A percentile compares a stretch with the other conserved stretches of the same genome.
Conservation (phyloP, 1,140 invertebrate species). For the Ptiloglossa arizonensis region DNA sequence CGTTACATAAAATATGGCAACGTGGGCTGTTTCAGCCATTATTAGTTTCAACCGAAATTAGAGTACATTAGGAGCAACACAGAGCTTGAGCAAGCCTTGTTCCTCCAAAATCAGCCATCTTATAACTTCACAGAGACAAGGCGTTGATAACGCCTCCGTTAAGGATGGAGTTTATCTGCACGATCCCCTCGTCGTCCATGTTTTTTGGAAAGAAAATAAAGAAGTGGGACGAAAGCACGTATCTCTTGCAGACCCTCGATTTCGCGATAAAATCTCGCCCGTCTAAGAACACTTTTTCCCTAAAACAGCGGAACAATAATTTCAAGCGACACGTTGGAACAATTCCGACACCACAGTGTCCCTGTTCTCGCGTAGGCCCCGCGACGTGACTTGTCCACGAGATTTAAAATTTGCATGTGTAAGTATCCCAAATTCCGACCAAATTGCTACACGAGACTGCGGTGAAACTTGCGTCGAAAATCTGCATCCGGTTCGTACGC, state of each 20-base stretch:
- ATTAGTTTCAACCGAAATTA: too few relatives aligned
- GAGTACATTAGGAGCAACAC: background rate
- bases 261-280: background rate
- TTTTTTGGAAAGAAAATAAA: background rate
- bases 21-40: too few relatives aligned
- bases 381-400: background rate
- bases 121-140: background rate
- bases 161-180: background rate
- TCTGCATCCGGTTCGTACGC: conserved; percentile 16
- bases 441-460: conserved; percentile 35
- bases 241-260: conserved; percentile 5
- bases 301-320: conserved; percentile 10
- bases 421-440: conserved; percentile 44
- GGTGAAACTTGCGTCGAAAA: conserved; percentile 35
- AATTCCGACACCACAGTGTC: conserved; percentile 1
- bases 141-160: conserved; percentile 17
- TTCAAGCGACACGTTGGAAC: background rate
- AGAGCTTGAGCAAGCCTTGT: background rate
- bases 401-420: conserved; percentile 11
- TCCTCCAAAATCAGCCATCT: background rate
- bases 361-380: conserved; percentile 3
- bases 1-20: too few relatives aligned
- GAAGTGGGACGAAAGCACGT: background rate
- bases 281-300: background rate
- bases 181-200: background rate